Conservation (phyloP, 1,140 invertebrate species). For the Battus philenor region DNA sequence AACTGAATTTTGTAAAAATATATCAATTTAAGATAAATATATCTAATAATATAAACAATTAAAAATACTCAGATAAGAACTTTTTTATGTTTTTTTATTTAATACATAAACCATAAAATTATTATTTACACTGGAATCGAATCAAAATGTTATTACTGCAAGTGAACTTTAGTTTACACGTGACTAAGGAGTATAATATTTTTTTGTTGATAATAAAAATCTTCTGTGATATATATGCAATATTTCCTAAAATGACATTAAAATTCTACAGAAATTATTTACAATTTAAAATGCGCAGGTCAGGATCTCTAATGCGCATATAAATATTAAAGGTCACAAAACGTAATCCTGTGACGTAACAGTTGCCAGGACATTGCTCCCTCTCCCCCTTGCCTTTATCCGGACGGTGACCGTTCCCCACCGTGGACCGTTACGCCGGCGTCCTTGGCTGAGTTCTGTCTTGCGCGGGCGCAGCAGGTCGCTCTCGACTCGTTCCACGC, state of each 20-base stretch:
- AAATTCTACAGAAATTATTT: too few relatives aligned
- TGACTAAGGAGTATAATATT: too few relatives aligned
- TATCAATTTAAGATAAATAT: slow-evolving; percentile 23
- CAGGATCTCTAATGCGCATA: slow-evolving; percentile 9
- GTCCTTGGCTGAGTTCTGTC: slow-evolving; percentile 75
- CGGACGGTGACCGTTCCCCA: slow-evolving; percentile 22
- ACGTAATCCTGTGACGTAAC: slow-evolving; percentile 20
- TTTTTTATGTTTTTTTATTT: background rate
- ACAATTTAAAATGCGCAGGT: slow-evolving; percentile 48
- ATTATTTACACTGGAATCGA: background rate
- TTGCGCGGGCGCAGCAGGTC: slow-evolving; percentile 64
- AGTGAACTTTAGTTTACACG: too few relatives aligned
- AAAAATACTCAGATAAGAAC: background rate
- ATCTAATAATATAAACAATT: slow-evolving; percentile 28
- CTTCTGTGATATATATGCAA: too few relatives aligned
- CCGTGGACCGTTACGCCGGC: slow-evolving; percentile 63
- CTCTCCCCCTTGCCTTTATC: slow-evolving; percentile 12
- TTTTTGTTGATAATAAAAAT: too few relatives aligned
- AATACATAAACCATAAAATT: background rate
- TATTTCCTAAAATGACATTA: too few relatives aligned
- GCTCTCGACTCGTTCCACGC: slow-evolving; percentile 64
- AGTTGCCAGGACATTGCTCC: slow-evolving; percentile 8
- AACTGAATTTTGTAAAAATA: slow-evolving; percentile 65
- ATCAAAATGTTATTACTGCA: too few relatives aligned
- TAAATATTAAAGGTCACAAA: too few relatives aligned